Evolutionary conservation across 2,797 vertebrate species (phyloP), one percentile per base, ranked within the genome.

Genomic region (Buphagus erythrorhynchus): DNA sequence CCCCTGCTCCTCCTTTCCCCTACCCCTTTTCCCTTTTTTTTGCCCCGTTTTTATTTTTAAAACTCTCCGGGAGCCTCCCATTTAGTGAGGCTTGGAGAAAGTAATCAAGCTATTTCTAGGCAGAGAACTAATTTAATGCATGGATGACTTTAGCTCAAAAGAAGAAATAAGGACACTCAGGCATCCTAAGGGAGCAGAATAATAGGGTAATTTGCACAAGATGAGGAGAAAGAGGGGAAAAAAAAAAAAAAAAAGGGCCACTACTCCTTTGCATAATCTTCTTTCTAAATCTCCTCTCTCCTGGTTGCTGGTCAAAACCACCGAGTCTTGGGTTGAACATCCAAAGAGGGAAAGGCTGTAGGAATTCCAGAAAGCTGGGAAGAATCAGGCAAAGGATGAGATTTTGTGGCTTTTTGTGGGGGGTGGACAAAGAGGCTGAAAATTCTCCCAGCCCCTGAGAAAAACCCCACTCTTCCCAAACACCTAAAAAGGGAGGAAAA

Each of bases 51-150:
- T 95, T 58, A 22, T 72, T 87, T 79, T 86, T 46, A 40, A 95
- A 94, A 91, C 92, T 93, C 91, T 96, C 91, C 17, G 16, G 95
- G 97, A 97, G 95, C 67, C 80, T 96, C 88, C 84, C 91, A 91
- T 96, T 97, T 94, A 94, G 97, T 57, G 91, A 63, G 78, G 85
- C 21, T 96, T 81, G 88, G 92, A 97, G 96, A 97, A 97, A 86
- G 96, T 97, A 98, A 98, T 98, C 98, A 98, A 98, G 98, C 97
- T 92, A 98, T 98, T 98, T 98, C 94, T 86, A 97, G 97, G 97
- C 97, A 97, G 97, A 98, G 98, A 98, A 98, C 97, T 98, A 99
- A 99, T 99, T 99, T 99, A 98, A 98, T 98, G 98, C 98, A 97
- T 98, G 98, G 97, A 95, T 98, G 98, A 97, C 97, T 98, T 98